Conservation (phyloP, 2,888 invertebrate species). For the Apamea anceps region DNA sequence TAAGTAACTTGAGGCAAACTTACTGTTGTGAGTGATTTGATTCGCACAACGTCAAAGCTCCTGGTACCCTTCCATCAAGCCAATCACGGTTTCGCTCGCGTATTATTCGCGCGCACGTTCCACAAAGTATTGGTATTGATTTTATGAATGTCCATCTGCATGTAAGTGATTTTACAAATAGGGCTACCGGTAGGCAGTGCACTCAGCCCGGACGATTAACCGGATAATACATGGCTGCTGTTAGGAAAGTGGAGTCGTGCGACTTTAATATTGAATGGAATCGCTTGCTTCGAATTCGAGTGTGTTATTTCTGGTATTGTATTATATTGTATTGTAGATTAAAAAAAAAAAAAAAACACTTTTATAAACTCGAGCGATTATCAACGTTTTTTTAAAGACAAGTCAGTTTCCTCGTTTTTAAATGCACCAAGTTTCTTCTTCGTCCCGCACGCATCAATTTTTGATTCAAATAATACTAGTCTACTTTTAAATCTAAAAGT, state of each 20-base stretch:
- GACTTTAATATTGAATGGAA: constrained; percentile 11
- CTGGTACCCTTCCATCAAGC: constrained; percentile 24
- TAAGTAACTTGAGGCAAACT: constrained; percentile 1
- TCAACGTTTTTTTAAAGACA: neutral
- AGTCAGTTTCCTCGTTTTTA: neutral
- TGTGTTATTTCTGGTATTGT: neutral
- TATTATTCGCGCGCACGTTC: constrained; percentile 38
- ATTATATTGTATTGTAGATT: neutral
- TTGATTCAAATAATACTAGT: constrained; percentile 1
- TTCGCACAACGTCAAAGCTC: constrained; percentile 21
- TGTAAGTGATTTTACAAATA: constrained; percentile 35
- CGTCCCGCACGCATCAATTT: neutral
- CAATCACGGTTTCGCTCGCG: constrained; percentile 37
- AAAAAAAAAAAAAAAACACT: neutral
- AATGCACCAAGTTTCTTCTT: neutral
- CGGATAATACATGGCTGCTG: neutral
- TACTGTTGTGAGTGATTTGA: constrained; percentile 20
- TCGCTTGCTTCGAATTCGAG: neutral
- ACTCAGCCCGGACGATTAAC: constrained; percentile 5
- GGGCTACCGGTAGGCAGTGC: constrained; percentile 13
- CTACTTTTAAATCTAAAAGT: neutral
- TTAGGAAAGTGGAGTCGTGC: neutral
- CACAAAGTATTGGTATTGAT: constrained; percentile 57
- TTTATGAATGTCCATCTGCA: constrained; percentile 54
- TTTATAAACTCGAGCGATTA: neutral